Evolutionary conservation across 2,113 vertebrate genomes (phyloP).

Genomic region (Calidris pygmaea): DNA sequence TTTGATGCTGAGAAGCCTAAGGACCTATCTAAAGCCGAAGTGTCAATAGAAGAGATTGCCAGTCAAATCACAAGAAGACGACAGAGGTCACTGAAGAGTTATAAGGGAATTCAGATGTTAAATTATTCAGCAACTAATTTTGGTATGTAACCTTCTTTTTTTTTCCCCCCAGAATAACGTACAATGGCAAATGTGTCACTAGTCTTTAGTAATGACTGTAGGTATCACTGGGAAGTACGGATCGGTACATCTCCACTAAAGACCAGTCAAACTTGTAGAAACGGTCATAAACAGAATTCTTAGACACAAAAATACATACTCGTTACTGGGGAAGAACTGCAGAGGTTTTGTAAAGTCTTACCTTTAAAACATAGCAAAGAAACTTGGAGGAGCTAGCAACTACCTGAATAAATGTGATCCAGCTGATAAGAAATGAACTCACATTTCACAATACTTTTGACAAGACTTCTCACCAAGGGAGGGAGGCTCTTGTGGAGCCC

Average conservation of each 20-base stretch:
- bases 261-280: not conserved
- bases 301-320: not conserved
- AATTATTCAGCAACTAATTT: not conserved
- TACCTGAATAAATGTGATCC: not conserved
- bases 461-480: not conserved
- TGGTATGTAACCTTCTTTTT: not conserved
- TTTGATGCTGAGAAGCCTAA: not conserved
- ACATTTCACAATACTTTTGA: not conserved
- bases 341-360: not conserved
- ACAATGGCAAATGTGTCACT: not conserved
- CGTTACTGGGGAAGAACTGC: not conserved
- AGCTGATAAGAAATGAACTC: not conserved
- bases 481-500: not conserved
- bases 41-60: not conserved
- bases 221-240: not conserved
- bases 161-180: not conserved
- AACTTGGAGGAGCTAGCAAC: not conserved
- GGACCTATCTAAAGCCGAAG: not conserved
- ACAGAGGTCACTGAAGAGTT: not conserved
- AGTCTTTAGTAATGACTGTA: not conserved
- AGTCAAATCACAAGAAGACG: not conserved
- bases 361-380: not conserved
- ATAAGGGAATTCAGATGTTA: not conserved
- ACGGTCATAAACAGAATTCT: not conserved
- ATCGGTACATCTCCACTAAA: not conserved